Evolutionary conservation across 2,797 vertebrate genomes (phyloP).

Genomic region (Xiphophorus birchmanni): DNA sequence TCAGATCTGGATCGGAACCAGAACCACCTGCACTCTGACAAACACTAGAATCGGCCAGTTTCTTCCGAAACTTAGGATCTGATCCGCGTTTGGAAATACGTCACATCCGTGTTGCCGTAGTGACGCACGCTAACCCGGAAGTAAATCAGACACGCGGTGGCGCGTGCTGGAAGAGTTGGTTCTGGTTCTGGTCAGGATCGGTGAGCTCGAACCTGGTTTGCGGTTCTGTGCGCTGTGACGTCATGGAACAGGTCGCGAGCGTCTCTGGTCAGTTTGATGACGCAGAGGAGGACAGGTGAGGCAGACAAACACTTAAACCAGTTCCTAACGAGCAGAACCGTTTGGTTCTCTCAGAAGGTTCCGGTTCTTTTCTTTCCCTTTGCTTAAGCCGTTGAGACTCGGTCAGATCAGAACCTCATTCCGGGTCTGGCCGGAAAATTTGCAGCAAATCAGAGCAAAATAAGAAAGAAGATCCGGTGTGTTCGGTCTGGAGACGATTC

Average conservation of each 20-base stretch:
- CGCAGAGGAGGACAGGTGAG: conserved; percentile 82
- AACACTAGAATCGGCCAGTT: neutral
- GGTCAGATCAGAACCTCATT: no score
- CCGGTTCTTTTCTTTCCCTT: neutral
- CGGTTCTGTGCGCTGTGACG: conserved; percentile 1
- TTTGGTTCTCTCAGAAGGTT: neutral
- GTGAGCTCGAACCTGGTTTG: neutral
- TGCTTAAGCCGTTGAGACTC: no score
- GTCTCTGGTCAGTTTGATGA: conserved; percentile 92
- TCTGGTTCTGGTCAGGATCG: no score
- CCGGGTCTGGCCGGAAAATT: no score
- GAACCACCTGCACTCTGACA: neutral
- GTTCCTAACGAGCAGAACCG: neutral
- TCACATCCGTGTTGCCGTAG: conserved; percentile 29
- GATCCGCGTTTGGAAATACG: neutral
- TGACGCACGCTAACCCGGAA: conserved; percentile 33
- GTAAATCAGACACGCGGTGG: conserved; percentile 26
- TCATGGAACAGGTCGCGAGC: conserved; percentile 38
- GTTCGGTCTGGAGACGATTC: no score
- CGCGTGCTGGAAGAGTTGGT: neutral
- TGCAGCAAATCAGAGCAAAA: no score
- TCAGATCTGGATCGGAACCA: neutral
- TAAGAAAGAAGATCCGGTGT: no score
- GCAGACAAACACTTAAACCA: neutral
- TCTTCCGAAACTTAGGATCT: neutral